Evolutionary conservation across 2,888 invertebrate species (phyloP).

Genomic region (Stictocephala bisonia): DNA sequence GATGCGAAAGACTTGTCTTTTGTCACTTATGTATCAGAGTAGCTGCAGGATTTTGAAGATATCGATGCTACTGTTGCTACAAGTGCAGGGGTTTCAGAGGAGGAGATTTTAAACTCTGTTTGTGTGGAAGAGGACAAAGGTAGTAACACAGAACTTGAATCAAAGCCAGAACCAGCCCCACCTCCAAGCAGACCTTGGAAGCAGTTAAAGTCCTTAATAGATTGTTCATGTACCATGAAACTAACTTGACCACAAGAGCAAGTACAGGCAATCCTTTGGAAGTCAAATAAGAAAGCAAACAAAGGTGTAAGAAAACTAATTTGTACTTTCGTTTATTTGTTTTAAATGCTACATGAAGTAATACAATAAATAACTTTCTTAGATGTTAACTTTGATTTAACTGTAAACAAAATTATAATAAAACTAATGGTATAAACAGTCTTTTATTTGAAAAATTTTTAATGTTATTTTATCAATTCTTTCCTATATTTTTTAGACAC

Average conservation of each 20-base stretch:
- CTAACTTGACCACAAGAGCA: not conserved
- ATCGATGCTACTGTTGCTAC: not conserved
- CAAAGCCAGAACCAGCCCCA: not conserved
- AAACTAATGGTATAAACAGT: no score
- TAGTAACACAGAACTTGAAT: conserved; percentile 1
- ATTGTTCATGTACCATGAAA: not conserved
- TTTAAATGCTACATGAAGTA: no score
- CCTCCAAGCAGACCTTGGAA: not conserved
- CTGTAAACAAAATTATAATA: no score
- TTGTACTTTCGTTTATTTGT: no score
- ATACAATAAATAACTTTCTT: no score
- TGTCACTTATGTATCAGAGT: not conserved
- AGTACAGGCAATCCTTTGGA: not conserved
- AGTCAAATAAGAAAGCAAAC: not conserved
- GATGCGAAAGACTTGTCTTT: conserved; percentile 3
- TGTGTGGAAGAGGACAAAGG: conserved; percentile 14
- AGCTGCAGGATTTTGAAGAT: not conserved
- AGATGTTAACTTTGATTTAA: no score
- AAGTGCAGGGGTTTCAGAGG: conserved; percentile 10
- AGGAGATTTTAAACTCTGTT: conserved; percentile 2
- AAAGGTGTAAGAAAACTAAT: no score
- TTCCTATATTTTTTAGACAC: no score
- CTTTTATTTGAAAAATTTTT: no score
- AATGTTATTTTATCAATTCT: no score
- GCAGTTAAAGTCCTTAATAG: not conserved